Conservation (phyloP, 2,797 vertebrate genomes). For the Halcyon chelicuti region DNA sequence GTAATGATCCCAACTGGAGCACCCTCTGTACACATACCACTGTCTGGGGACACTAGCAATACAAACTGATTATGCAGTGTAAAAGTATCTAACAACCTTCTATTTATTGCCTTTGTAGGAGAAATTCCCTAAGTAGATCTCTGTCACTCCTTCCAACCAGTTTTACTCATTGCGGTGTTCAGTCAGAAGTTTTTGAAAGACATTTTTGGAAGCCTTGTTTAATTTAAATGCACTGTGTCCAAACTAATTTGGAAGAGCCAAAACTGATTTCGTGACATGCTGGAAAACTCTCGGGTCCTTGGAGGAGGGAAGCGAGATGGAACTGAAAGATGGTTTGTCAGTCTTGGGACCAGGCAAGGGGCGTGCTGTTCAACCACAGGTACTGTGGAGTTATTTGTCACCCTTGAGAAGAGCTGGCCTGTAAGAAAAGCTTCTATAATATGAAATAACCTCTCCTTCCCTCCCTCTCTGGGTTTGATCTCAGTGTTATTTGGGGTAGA, state of each 20-base stretch:
- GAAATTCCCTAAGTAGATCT: not conserved
- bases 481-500: not conserved
- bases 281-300: not conserved
- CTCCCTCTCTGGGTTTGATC: not conserved
- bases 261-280: not conserved
- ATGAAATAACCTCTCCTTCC: not conserved
- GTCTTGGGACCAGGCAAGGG: not conserved
- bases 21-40: not conserved
- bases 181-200: not conserved
- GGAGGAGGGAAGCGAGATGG: not conserved
- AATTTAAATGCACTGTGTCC: not conserved
- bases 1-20: not conserved
- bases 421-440: not conserved
- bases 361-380: not conserved
- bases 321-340: not conserved
- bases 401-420: not conserved
- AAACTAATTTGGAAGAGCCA: not conserved
- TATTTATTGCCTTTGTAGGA: slow-evolving; percentile 4
- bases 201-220: not conserved
- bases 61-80: not conserved
- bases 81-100: not conserved
- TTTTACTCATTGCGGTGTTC: not conserved
- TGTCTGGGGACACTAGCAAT: not conserved
- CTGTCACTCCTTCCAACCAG: not conserved
- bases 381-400: not conserved